Base-by-base conservation (phyloP, 2,888 invertebrate species). In the Microchrysa polita region DNA sequence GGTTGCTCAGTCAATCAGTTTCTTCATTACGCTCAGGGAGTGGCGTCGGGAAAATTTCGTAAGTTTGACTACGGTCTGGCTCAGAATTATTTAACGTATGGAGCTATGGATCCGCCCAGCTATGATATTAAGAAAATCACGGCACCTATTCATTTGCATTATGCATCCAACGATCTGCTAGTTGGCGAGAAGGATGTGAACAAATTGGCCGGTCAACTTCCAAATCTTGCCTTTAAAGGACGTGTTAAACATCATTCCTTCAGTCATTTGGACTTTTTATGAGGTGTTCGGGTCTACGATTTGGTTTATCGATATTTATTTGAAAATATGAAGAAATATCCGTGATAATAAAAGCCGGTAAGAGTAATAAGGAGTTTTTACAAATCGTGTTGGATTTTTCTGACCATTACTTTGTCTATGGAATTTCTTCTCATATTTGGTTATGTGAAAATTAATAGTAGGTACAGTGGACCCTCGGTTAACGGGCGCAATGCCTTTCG, bases 1-100 rank as follows among this genome's bases (percentile, higher is more conserved):
- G 91, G 91, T 1, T 86, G 89, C 0, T 90, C 91, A 0, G 85
- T 87, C 0, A 88, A 88, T 81, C 88, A 91, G 79, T 79, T 92
- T 0, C 83, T 88, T 1, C 92, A 93, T 82, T 92, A 88, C 79
- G 83, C 83, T 0, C 87, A 88, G 79, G 85, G 20, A 88, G 88
- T 79, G 18, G 27, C 44, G n/a, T 85, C 84, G 14, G 82, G 82
- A 42, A 77, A 80, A 10, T 87, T 88, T 81, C 82, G 86, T 27
- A 85, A 87, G 72, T 88, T 86, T 78, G 87, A 88, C 79, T 82
- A 84, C 76, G 88, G 88, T n/a, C 75, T 79, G 0, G 74, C 81
- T 1, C 79, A 78, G 57, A 90, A 90, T 79, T 78, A 85, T 42
- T 77, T 79, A 69, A 79, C 76, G 5, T 90, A 90, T 78, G 86